Base-by-base conservation (phyloP, 2,888 invertebrate genomes). In the Cryptocheilus praepositus region DNA sequence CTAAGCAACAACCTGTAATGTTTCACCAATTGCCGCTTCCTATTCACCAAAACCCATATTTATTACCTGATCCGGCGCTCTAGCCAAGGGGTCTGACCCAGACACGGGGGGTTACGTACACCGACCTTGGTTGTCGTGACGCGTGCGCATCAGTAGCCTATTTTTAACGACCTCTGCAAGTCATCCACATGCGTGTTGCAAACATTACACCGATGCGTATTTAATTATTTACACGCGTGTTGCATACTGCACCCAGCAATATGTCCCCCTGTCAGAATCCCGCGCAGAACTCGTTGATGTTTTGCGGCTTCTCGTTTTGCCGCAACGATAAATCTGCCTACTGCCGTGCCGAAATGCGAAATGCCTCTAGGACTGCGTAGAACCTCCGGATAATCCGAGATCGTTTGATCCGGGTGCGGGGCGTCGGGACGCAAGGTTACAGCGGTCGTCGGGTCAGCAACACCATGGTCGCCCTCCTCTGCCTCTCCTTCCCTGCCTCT, bases 391-490 rank as follows among this genome's bases (percentile, higher is more conserved):
- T 77, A 71, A 76, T 74, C 67, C 69, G 64, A 52, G 77, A 76
- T 77, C 61, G 75, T 75, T 74, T 76, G 77, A 77, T 82, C 80
- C 80, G 75, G 75, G 75, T 77, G 76, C 74, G 71, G 68, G 74
- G 81, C 74, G 76, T 71, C 72, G 79, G 74, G 79, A 79, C 80
- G 81, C 85, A 87, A 87, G 87, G 86, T 87, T 86, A 87, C 78
- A 85, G 82, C 85, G 87, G 86, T 85, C 87, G 87, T 85, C 83
- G 83, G 87, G 87, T 87, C 87, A 87, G 87, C 86, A 86, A 87
- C 87, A 84, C 84, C 84, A 86, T 80, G 85, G 82, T 81, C 83
- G 81, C 73, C 74, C 78, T 74, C 76, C 71, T 63, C 70, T 73
- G 61, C 73, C 73, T 45, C 61, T 63, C 64, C 68, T 21, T 71